phyloP scores from a whole-genome alignment of 2,888 invertebrate genomes.

The Mythimna vitellina region DNA sequence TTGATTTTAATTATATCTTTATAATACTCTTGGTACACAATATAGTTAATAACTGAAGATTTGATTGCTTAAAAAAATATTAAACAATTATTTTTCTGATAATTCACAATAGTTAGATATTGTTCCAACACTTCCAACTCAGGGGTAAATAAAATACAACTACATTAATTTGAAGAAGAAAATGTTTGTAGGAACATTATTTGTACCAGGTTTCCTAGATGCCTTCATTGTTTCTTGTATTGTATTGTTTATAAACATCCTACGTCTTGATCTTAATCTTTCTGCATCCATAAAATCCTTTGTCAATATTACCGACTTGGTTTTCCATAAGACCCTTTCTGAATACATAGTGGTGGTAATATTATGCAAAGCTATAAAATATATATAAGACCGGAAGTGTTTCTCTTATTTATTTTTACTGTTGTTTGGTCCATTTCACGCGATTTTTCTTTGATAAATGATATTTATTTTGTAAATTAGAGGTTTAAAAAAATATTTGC shows the following conservation, averaged over 20 bases:
- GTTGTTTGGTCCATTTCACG: neutral
- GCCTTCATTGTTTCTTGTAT: neutral
- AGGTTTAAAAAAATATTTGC: no score
- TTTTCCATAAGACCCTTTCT: neutral
- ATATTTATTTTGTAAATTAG: no score
- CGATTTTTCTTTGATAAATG: no score
- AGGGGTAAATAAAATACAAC: no score
- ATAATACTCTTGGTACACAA: neutral
- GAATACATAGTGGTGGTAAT: constrained; percentile 26
- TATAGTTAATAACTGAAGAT: neutral
- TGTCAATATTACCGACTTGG: neutral
- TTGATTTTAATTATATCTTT: neutral
- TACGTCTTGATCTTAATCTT: constrained; percentile 16
- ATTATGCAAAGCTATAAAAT: no score
- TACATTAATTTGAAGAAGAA: neutral
- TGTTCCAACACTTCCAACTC: no score
- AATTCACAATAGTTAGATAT: neutral
- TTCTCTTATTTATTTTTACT: neutral
- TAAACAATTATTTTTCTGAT: neutral
- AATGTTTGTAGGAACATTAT: neutral
- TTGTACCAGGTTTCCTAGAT: neutral
- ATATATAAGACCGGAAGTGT: neutral
- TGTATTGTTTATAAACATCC: neutral
- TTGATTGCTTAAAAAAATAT: neutral
- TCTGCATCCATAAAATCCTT: neutral